A percentile compares a stretch with the other conserved stretches of the same genome.
These are phyloP conservation scores for Camponotus pennsylvanicus DNA, from an alignment of 1,140 invertebrate species.

Conservation along the genomic window DNA sequence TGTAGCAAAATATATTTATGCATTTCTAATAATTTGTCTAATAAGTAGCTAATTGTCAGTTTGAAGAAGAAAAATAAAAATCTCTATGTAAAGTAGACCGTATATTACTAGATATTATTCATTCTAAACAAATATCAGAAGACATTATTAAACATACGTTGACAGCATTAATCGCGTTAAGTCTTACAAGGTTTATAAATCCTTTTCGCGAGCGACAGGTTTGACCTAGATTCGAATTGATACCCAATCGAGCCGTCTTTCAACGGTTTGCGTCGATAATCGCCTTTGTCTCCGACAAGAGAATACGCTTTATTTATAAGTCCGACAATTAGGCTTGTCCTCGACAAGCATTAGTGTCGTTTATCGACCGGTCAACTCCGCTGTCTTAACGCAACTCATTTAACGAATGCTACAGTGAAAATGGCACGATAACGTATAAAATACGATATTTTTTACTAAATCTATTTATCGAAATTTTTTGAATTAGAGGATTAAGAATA, in stretches of 20 bases:
- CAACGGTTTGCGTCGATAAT: constrained; percentile 52
- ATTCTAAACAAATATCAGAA: background rate
- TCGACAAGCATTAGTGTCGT: constrained; percentile 77
- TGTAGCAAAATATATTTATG: constrained; percentile 13
- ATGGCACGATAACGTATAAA: constrained; percentile 2
- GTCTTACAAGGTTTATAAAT: background rate
- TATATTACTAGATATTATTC: background rate
- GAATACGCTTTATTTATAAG: constrained; percentile 78
- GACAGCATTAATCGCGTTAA: background rate
- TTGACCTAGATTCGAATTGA: constrained; percentile 65
- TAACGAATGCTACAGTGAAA: constrained; percentile 36
- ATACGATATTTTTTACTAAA: background rate
- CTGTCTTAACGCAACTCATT: constrained; percentile 53
- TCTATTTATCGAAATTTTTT: background rate
- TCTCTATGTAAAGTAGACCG: background rate
- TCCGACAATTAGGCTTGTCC: constrained; percentile 77
- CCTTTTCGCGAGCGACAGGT: constrained; percentile 9
- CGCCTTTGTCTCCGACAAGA: constrained; percentile 51
- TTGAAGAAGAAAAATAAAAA: background rate
- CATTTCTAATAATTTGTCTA: background rate
- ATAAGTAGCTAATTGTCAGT: background rate
- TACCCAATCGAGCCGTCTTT: constrained; percentile 49
- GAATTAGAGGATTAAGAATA: background rate
- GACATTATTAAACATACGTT: constrained; percentile 1
- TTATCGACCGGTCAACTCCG: constrained; percentile 54